Evolutionary conservation across 1,140 invertebrate genomes (phyloP), one percentile per base, ranked within the genome.

Genomic region (Nebria ingens): DNA sequence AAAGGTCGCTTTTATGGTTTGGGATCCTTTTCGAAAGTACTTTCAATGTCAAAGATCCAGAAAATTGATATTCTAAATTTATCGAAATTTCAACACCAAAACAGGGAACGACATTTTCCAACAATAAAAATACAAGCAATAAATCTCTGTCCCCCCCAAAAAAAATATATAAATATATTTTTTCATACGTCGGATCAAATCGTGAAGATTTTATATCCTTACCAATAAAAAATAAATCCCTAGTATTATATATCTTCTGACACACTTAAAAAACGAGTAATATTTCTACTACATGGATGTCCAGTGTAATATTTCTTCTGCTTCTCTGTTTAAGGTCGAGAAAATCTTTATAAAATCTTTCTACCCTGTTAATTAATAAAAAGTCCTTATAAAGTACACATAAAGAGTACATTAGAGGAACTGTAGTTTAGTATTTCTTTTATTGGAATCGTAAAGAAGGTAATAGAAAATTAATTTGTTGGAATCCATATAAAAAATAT

Each of bases 141-240:
- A n/a, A n/a, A n/a, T n/a, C n/a, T n/a, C n/a, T n/a, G n/a, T n/a
- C 40, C 9, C 40, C 3, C 40, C 9, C 15, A 45, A 45, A 12
- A 45, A 45, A 45, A 45, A 17, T 17, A 11, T 9, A 9, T 12
- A 45, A 17, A 45, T 45, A 45, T 17, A 45, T 45, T 45, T 45
- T 45, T 45, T 45, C 40, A 45, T 17, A 17, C 40, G 25, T 6
- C 25, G 13, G 13, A 45, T 45, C 40, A 45, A 45, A 45, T 45
- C 40, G 6, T 4, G 17, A 17, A 17, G 40, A 17, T 45, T 45
- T 45, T 45, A 17, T 45, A 45, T 17, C 9, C n/a, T n/a, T 12
- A 45, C 40, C 40, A 45, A 45, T 45, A 45, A 45, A 45, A 45
- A 45, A 6, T 45, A 45, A 45, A 45, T 45, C 25, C 25, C 25